These are phyloP conservation scores for Pristionchus entomophagus DNA, from an alignment of 2,888 invertebrate genomes.

Conservation along the genomic window DNA sequence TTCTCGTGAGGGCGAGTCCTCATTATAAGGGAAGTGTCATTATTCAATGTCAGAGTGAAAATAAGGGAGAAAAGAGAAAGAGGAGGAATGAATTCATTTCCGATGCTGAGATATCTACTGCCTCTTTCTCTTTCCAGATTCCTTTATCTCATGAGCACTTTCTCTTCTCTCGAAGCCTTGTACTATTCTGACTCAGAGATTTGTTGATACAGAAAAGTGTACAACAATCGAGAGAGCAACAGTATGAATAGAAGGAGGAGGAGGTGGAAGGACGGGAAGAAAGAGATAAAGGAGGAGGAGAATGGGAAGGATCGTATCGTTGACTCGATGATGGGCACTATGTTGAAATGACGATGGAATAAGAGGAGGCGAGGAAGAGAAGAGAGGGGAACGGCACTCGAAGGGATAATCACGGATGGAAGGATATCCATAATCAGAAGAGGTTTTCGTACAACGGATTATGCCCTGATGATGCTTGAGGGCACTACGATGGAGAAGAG, in stretches of 20 bases:
- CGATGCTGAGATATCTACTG: constrained; percentile 30
- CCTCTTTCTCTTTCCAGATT: constrained; percentile 16
- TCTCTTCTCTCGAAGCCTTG: not conserved
- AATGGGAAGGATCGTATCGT: constrained; percentile 17
- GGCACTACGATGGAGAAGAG: not conserved
- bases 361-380: not conserved
- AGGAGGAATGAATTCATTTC: constrained; percentile 39
- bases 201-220: constrained; percentile 33
- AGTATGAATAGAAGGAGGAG: constrained; percentile 10
- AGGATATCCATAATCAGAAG: constrained; percentile 3
- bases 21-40: constrained; percentile 39
- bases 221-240: constrained; percentile 38
- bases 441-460: not conserved
- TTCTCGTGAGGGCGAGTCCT: not conserved
- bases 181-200: not conserved
- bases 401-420: constrained; percentile 1
- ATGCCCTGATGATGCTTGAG: not conserved
- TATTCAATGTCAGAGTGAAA: constrained; percentile 37
- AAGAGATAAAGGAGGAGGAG: constrained; percentile 12
- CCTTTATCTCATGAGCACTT: constrained; percentile 11
- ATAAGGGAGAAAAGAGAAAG: not conserved
- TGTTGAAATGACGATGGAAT: not conserved
- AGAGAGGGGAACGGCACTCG: not conserved
- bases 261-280: not conserved
- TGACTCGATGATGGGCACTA: not conserved